These are phyloP conservation scores for Otolemur garnettii DNA, from an alignment of 2,113 vertebrate genomes.

Conservation along the genomic window DNA sequence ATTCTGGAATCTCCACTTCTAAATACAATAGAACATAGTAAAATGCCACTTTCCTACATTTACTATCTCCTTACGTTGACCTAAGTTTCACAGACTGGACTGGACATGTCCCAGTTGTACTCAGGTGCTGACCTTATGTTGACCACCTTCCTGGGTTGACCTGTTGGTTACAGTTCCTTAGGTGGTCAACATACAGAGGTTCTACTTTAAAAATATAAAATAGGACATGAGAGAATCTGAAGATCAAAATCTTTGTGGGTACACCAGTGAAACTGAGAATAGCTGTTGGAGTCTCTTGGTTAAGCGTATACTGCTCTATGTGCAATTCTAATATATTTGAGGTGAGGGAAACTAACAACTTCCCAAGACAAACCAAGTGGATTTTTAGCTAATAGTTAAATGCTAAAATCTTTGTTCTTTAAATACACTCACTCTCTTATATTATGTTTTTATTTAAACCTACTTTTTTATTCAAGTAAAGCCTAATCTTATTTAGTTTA, in stretches of 20 bases:
- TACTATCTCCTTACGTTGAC: no score
- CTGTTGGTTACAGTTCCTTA: no score
- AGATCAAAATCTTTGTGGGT: not conserved
- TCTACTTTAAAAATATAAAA: not conserved
- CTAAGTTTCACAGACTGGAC: no score
- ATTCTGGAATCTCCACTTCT: not conserved
- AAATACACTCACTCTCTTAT: not conserved
- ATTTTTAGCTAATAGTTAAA: conserved; percentile 11
- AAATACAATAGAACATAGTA: not conserved
- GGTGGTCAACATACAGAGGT: no score
- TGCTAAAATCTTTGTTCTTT: conserved; percentile 32
- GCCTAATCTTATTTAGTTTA: not conserved
- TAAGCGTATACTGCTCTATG: not conserved
- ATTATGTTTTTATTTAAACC: conserved; percentile 16
- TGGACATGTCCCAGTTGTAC: no score
- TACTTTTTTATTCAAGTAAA: conserved; percentile 27
- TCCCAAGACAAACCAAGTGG: not conserved
- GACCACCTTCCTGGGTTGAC: no score
- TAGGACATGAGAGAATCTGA: not conserved
- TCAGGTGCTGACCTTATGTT: no score
- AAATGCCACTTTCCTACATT: no score
- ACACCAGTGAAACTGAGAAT: not conserved
- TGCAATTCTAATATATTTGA: not conserved
- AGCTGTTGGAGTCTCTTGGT: not conserved
- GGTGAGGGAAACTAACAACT: not conserved